Evolutionary conservation across 2,888 invertebrate species (phyloP).

Genomic region (Sepioteuthis lessoniana): DNA sequence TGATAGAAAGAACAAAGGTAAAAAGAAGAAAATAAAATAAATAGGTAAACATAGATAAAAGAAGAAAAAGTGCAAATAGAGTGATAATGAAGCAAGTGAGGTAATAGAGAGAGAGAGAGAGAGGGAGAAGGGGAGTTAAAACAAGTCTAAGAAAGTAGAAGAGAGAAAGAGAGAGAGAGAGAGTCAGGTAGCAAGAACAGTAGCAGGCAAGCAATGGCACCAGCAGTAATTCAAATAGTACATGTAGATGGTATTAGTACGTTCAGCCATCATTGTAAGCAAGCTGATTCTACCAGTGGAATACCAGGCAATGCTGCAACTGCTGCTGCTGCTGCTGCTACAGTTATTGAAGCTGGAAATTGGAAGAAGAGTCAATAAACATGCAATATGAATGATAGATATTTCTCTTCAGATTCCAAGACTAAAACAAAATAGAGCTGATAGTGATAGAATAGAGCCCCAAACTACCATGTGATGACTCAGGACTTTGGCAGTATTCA

Average conservation of each 20-base stretch:
- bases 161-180: not conserved
- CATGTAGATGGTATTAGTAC: slow-evolving; percentile 16
- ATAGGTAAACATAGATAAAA: not conserved
- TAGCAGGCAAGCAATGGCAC: slow-evolving; percentile 4
- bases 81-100: not conserved
- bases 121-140: not conserved
- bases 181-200: not conserved
- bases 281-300: not conserved
- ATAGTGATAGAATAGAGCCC: not conserved
- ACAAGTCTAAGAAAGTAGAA: too few species aligned
- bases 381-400: slow-evolving; percentile 8
- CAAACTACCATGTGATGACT: not conserved
- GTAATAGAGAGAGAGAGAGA: not conserved
- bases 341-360: not conserved
- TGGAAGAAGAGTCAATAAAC: not conserved
- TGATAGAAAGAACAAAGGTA: not conserved
- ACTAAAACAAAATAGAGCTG: not conserved
- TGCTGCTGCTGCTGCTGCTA: not conserved
- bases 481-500: not conserved
- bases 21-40: not conserved
- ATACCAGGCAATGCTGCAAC: not conserved
- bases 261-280: not conserved
- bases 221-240: slow-evolving; percentile 17
- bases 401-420: slow-evolving; percentile 33
- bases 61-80: slow-evolving; percentile 1